Evolutionary conservation across 2,888 invertebrate genomes (phyloP).

Genomic region (Imbricaverruca yamaguchii): DNA sequence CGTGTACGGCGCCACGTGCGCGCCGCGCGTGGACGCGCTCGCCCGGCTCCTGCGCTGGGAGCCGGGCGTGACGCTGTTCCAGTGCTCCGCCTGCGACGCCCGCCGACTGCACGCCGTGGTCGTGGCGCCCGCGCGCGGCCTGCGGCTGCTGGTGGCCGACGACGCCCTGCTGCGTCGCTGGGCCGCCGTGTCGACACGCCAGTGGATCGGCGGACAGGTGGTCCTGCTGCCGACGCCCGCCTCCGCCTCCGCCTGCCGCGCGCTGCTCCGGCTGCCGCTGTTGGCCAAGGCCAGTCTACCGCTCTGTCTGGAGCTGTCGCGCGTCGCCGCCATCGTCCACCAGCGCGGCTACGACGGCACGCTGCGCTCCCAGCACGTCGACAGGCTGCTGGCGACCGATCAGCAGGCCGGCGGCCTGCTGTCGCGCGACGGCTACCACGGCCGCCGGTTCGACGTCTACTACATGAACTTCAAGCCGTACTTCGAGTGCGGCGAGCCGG

Average conservation of each 20-base stretch:
- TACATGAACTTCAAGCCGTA: conserved; percentile 13
- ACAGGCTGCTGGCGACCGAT: background rate
- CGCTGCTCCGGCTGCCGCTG: background rate
- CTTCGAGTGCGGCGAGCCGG: background rate
- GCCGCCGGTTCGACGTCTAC: background rate
- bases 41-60: background rate
- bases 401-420: background rate
- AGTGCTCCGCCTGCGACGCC: background rate
- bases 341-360: conserved; percentile 15
- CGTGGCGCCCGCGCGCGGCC: background rate
- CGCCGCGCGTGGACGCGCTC: background rate
- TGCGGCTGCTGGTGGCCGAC: background rate
- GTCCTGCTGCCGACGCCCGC: conserved; percentile 22
- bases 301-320: background rate
- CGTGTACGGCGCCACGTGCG: background rate
- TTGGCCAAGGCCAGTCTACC: background rate
- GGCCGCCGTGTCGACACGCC: background rate
- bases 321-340: background rate
- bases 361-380: background rate
- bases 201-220: background rate
- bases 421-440: background rate
- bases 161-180: background rate
- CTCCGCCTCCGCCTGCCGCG: background rate
- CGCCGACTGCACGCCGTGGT: background rate
- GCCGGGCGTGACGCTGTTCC: background rate